Evolutionary conservation across 2,888 invertebrate species (phyloP).

Genomic region (Parnassius glacialis): DNA sequence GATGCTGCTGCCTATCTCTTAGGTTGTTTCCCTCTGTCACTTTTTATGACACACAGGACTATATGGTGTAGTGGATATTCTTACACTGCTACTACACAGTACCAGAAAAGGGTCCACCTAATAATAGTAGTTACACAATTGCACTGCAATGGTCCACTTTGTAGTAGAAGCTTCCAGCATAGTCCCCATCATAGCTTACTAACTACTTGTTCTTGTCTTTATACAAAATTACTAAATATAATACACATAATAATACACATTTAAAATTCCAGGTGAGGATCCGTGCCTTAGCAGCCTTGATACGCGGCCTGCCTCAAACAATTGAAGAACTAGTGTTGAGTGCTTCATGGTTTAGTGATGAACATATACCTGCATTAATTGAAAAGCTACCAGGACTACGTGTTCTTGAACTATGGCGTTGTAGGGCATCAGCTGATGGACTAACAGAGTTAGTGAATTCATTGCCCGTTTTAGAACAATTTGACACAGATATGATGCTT

Average conservation of each 20-base stretch:
- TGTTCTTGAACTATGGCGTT: slow-evolving; percentile 38
- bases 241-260: no score
- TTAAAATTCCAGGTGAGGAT: slow-evolving; percentile 23
- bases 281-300: slow-evolving; percentile 25
- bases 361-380: slow-evolving; percentile 31
- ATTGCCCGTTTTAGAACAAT: slow-evolving; percentile 26
- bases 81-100: no score
- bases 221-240: not conserved
- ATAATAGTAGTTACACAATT: no score
- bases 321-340: slow-evolving; percentile 38
- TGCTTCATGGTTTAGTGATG: slow-evolving; percentile 33
- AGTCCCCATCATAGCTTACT: no score
- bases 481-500: slow-evolving; percentile 32
- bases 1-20: no score
- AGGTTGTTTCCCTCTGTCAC: no score
- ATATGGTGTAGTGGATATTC: no score
- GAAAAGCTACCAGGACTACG: slow-evolving; percentile 29
- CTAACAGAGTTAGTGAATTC: slow-evolving; percentile 28
- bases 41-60: no score
- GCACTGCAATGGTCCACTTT: no score
- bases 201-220: no score
- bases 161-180: no score
- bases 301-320: slow-evolving; percentile 29
- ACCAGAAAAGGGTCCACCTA: no score
- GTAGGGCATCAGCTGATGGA: slow-evolving; percentile 26